phyloP scores from a whole-genome alignment of 2,888 invertebrate genomes.

The Nomada goodeniana region DNA sequence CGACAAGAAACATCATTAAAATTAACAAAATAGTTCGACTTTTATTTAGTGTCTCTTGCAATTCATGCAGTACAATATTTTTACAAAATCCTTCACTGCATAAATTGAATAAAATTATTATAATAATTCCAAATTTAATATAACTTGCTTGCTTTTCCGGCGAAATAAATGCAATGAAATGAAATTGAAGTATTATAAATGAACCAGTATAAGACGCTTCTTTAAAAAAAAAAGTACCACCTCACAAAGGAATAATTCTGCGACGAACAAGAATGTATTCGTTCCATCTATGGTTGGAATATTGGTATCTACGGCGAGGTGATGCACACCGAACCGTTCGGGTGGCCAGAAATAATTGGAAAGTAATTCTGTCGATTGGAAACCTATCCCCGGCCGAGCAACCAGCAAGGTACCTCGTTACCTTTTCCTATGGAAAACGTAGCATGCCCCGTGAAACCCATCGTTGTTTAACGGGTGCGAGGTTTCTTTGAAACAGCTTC shows the following conservation, averaged over 20 bases:
- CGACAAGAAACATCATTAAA: too few relatives aligned
- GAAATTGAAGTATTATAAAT: not conserved
- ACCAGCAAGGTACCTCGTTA: slow-evolving; percentile 35
- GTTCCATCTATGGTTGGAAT: slow-evolving; percentile 5
- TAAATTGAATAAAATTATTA: too few relatives aligned
- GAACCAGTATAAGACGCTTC: not conserved
- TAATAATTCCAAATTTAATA: too few relatives aligned
- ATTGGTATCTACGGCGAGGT: not conserved
- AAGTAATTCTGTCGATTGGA: slow-evolving; percentile 53
- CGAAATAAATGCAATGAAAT: not conserved
- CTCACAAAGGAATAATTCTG: slow-evolving; percentile 12
- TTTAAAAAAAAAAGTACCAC: not conserved
- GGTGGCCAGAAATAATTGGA: slow-evolving; percentile 62
- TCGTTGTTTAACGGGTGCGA: not conserved
- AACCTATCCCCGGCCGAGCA: slow-evolving; percentile 42
- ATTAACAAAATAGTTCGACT: too few relatives aligned
- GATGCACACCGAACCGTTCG: slow-evolving; percentile 35
- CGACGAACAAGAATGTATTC: slow-evolving; percentile 17
- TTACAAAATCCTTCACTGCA: too few relatives aligned
- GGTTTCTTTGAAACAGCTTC: not conserved
- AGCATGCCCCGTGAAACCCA: not conserved
- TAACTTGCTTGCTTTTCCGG: too few relatives aligned
- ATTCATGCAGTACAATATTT: too few relatives aligned
- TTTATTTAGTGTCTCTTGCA: too few relatives aligned
- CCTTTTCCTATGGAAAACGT: not conserved